A percentile compares a stretch with the other conserved stretches of the same genome.
Evolutionary conservation across 2,797 vertebrate genomes (phyloP).

Genomic region (Micromesistius poutassou): DNA sequence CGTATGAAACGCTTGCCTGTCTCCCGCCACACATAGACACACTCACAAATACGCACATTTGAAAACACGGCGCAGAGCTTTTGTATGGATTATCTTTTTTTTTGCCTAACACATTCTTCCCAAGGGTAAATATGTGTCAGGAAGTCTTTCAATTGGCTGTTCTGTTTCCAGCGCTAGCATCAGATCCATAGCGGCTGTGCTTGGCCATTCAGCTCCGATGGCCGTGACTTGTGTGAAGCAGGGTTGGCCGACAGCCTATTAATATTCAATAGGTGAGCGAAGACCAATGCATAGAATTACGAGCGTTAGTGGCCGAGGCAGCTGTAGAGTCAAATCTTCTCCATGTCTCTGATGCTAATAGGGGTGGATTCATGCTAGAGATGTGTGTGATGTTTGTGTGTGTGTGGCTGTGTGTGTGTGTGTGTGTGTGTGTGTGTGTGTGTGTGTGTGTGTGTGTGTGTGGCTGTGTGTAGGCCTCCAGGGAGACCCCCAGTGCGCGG

Average conservation of each 20-base stretch:
- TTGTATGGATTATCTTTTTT: background rate
- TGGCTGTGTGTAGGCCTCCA: conserved; percentile 54
- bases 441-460: conserved; percentile 10
- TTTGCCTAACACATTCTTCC: background rate
- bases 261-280: conserved; percentile 46
- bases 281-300: conserved; percentile 41
- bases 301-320: too few relatives aligned
- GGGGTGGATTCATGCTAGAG: too few relatives aligned
- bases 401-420: background rate
- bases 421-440: conserved; percentile 16
- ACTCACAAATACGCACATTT: conserved; percentile 7
- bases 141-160: conserved; percentile 22
- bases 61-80: conserved; percentile 4
- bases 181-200: conserved; percentile 31
- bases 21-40: background rate
- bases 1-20: conserved; percentile 17
- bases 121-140: conserved; percentile 16
- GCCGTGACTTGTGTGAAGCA: conserved; percentile 45
- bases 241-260: conserved; percentile 46
- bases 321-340: too few relatives aligned
- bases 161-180: conserved; percentile 41
- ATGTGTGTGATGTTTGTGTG: background rate
- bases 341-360: too few relatives aligned
- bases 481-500: conserved; percentile 72
- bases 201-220: conserved; percentile 41